Evolutionary conservation across 2,113 vertebrate genomes (phyloP), one percentile per base, ranked within the genome.

Genomic region (Psettodes erumei): DNA sequence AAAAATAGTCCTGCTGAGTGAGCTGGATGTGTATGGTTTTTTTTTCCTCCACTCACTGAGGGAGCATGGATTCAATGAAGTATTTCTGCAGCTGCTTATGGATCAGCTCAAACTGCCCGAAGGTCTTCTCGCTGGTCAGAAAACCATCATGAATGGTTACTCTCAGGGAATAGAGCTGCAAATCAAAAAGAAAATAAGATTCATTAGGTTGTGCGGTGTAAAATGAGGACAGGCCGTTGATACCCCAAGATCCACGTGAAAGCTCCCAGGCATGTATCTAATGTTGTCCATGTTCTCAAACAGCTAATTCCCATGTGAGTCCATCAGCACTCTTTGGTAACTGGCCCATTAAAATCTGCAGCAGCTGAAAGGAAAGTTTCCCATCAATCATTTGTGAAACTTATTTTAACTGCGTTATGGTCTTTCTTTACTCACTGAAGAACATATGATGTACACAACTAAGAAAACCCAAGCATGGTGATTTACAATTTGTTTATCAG

Each of bases 41-140:
- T 47, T 27, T 21, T 53, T 53, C 7, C 10, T 18, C 42, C 4
- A 81, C 95, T 96, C 92, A 97, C 96, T 94, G 93, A 71, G 96
- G 96, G n/a, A 97, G 91, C 32, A 42, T 48, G 4, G 91, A 68
- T 8, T 94, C 85, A 35, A 94, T 89, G 83, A 96, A 96, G 43
- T 94, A 89, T 80, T 94, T 96, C 90, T 95, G 94, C 53, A 97
- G 94, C 23, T 89, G 86, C 70, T 91, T 94, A 79, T 97, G 95
- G 74, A 97, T 94, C 79, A 89, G 64, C 30, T 93, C 93, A 87
- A 97, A 92, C 78, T 96, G 93, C 3, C 83, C 81, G 0, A 93
- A 96, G 0, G 95, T 94, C 86, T 94, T 96, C 89, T 95, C 90
- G 35, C 86, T 91, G 37, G 91, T 91, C 75, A 92, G 91, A 65